Evolutionary conservation across 2,797 vertebrate species (phyloP), one percentile per base, ranked within the genome.

Genomic region (Aulostomus chinensis): DNA sequence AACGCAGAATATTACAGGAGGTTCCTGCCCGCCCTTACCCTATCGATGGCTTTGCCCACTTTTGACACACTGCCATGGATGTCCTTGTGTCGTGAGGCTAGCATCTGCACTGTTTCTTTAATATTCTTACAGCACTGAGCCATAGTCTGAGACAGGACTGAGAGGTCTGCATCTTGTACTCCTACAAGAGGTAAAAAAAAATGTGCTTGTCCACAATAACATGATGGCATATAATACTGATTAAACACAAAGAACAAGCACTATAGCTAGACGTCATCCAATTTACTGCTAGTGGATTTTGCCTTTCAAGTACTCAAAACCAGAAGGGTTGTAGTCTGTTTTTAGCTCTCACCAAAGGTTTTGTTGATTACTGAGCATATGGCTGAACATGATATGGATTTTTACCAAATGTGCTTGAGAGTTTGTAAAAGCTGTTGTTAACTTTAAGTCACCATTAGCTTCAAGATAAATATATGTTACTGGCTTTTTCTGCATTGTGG

Each of bases 1-100:
- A 40, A 33, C 5, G 0, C 42, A 9, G 2, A 38, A 46, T 14
- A 2, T 24, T 25, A n/a, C 22, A 38, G n/a, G 45, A n/a, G 5
- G 15, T 7, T 12, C 4, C 5, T 5, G 7, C 2, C 9, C 7
- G 17, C 10, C 11, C 91, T 85, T 66, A 95, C 93, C 86, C 94
- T 84, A 79, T 96, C 94, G 1, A 95, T 95, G 58, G 94, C 94
- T 87, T 95, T 96, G 57, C 94, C 94, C 58, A 96, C 94, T 86
- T 94, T 92, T 13, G 94, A 96, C 37, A 96, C 94, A 1, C 94
- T 96, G 80, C 94, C 93, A 20, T 96, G 94, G 65, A 95, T 96
- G 76, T 96, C 94, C 81, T 95, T 96, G 76, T 95, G 94, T 58
- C 94, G 89, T 0, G 90, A 94, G 29, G 94, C 94, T 25, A 96